Base-by-base conservation (phyloP, 2,888 invertebrate species). In the Gibbula magus region DNA sequence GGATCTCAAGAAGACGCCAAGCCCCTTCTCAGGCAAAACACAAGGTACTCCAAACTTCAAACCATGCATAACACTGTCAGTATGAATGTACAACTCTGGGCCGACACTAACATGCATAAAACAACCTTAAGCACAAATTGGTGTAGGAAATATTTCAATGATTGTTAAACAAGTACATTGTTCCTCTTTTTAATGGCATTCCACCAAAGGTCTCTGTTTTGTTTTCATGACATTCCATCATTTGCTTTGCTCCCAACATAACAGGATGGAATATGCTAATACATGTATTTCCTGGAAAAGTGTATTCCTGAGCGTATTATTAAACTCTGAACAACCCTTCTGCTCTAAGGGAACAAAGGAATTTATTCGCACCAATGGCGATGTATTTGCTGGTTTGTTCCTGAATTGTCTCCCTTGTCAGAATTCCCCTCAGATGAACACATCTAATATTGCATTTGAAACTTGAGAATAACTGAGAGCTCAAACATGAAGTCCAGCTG, bases 91-190 rank as follows among this genome's bases (percentile, higher is more conserved):
- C 45, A 4, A 45, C 45, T 45, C 45, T 45, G 45, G 45, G 45
- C 45, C 45, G 45, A 45, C 45, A 45, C 45, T 35, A 70, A 70
- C 70, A 70, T 70, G 70, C 70, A 70, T 70, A 70, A 70, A 70
- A 70, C 70, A 70, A 70, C n/a, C 70, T 70, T 70, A 70, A 70
- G 70, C 70, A 70, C 70, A 70, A 70, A 70, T 70, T 70, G 70
- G 70, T 70, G 70, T 70, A 70, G 70, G 70, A 70, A 39, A 20
- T 32, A 70, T 35, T 70, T 35, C 70, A 70, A 35, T 35, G 20
- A 35, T 70, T 61, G 29, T 22, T 29, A 61, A 61, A 61, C 29
- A 29, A 45, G 45, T 10, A 45, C 45, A 45, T 13, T 8, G 10
- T 45, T 45, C 45, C 45, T 45, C 45, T 45, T 13, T 45, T 8